Evolutionary conservation across 1,140 invertebrate species (phyloP).

Genomic region (Acyrthosiphon pisum): DNA sequence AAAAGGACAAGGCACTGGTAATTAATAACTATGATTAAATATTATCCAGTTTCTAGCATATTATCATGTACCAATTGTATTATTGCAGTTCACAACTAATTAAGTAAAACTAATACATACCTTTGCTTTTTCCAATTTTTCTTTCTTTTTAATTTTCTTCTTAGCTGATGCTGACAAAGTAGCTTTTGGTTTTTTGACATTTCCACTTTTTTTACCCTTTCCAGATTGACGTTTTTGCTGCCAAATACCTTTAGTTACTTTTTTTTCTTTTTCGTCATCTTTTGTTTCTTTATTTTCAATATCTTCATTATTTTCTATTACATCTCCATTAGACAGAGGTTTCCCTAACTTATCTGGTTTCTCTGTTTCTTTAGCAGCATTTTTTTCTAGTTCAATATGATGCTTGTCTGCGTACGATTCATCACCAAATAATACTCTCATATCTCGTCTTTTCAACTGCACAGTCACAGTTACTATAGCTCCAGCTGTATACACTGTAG

Average conservation of each 20-base stretch:
- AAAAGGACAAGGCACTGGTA: not conserved
- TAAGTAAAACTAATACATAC: conserved; percentile 17
- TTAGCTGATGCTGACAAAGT: conserved; percentile 44
- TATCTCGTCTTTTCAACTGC: conserved; percentile 77
- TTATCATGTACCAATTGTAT: not conserved
- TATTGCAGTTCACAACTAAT: not conserved
- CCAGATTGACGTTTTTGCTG: conserved; percentile 46
- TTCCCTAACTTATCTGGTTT: conserved; percentile 33
- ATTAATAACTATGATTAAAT: not conserved
- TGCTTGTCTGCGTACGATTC: conserved; percentile 69
- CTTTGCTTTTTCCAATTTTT: conserved; percentile 53
- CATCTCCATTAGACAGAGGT: conserved; percentile 63
- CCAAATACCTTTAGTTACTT: conserved; percentile 54
- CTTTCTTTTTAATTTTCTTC: conserved; percentile 54
- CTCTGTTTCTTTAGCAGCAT: conserved; percentile 58
- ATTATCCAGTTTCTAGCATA: not conserved
- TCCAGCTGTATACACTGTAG: conserved; percentile 92
- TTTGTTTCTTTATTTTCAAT: conserved; percentile 51
- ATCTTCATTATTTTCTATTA: conserved; percentile 67
- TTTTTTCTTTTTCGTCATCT: conserved; percentile 52
- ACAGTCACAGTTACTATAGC: conserved; percentile 98
- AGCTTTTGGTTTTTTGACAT: conserved; percentile 48
- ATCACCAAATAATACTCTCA: conserved; percentile 82
- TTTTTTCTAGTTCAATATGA: conserved; percentile 62
- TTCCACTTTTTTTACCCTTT: conserved; percentile 44